Evolutionary conservation across 2,888 invertebrate species (phyloP).

Genomic region (Pegoplata infirma): DNA sequence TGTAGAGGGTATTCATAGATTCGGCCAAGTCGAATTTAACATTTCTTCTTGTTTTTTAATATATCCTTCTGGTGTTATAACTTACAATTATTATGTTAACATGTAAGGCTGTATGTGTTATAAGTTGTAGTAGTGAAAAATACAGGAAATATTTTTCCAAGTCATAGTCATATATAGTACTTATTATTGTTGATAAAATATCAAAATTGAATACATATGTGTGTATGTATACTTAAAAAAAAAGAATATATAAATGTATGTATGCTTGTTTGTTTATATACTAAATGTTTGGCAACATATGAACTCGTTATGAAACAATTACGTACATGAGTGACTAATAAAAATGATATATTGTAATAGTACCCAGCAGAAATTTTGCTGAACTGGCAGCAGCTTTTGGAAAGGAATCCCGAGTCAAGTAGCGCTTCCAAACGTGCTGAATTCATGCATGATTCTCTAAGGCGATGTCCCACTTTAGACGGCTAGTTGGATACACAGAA

Average conservation of each 20-base stretch:
- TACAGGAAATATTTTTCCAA: neutral
- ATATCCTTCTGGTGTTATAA: constrained; percentile 10
- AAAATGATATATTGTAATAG: constrained; percentile 48
- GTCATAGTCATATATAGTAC: neutral
- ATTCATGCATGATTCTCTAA: too few relatives aligned
- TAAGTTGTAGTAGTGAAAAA: neutral
- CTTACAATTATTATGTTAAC: constrained; percentile 14
- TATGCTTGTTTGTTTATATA: neutral
- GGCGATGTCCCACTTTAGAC: too few relatives aligned
- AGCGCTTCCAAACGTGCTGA: too few relatives aligned
- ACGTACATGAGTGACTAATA: constrained; percentile 57
- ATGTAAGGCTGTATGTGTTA: neutral
- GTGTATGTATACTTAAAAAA: too few relatives aligned
- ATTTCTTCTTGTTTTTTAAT: neutral
- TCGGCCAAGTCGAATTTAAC: neutral
- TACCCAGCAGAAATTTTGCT: too few relatives aligned
- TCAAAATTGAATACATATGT: neutral
- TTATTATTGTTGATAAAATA: neutral
- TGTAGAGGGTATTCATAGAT: neutral
- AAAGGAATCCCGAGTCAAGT: too few relatives aligned
- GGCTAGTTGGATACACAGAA: too few relatives aligned
- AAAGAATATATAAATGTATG: too few relatives aligned
- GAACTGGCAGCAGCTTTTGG: too few relatives aligned
- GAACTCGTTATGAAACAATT: constrained; percentile 55
- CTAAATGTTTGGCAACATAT: neutral